These are phyloP conservation scores for Drosophila baimaii DNA, from an alignment of 1,140 invertebrate genomes.

Conservation along the genomic window DNA sequence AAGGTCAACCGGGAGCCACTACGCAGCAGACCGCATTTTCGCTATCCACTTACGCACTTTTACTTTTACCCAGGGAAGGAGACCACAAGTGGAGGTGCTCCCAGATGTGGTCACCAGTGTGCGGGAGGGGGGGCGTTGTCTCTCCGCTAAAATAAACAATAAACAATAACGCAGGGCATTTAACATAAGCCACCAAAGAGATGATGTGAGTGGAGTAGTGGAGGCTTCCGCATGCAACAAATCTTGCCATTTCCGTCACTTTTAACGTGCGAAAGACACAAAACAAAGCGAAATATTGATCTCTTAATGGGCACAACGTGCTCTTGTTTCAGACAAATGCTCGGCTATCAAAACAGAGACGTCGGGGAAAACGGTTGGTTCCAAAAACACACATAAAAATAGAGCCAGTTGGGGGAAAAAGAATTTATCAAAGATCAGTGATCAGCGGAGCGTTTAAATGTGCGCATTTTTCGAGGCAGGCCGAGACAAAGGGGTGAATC, in stretches of 20 bases:
- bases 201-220: slow-evolving; percentile 23
- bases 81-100: neutral
- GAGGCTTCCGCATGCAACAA: slow-evolving; percentile 76
- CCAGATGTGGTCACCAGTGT: slow-evolving; percentile 20
- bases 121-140: slow-evolving; percentile 1
- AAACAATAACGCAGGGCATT: slow-evolving; percentile 60
- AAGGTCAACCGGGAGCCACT: slow-evolving; percentile 15
- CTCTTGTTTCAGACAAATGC: slow-evolving; percentile 52
- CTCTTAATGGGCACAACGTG: slow-evolving; percentile 70
- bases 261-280: slow-evolving; percentile 69
- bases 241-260: slow-evolving; percentile 75
- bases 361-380: slow-evolving; percentile 31
- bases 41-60: slow-evolving; percentile 29
- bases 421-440: slow-evolving; percentile 74
- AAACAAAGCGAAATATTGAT: slow-evolving; percentile 74
- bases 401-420: slow-evolving; percentile 8
- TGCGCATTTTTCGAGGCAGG: slow-evolving; percentile 56
- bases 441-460: slow-evolving; percentile 76
- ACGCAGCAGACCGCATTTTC: slow-evolving; percentile 15
- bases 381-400: slow-evolving; percentile 21
- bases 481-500: slow-evolving; percentile 34
- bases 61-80: slow-evolving; percentile 6
- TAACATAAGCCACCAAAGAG: slow-evolving; percentile 47
- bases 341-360: slow-evolving; percentile 43
- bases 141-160: slow-evolving; percentile 32